Evolutionary conservation across 2,888 invertebrate species (phyloP), one percentile per base, ranked within the genome.

Genomic region (Hipparchia sbordonii): DNA sequence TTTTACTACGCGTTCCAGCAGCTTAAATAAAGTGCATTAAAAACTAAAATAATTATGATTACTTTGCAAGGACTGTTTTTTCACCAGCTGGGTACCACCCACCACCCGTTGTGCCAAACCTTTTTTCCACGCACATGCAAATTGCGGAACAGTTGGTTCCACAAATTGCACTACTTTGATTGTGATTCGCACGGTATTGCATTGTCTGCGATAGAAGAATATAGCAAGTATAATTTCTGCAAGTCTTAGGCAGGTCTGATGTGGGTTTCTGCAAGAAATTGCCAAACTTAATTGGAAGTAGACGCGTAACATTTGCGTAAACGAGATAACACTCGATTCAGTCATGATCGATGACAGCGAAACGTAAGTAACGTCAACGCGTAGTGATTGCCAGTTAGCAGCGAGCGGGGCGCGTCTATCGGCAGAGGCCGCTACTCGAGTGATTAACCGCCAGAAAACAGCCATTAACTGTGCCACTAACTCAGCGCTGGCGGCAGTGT

Each of bases 1-100:
- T 13, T 65, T 65, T 52, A 65, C 65, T 12, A 33, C 62, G 13
- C 23, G 46, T 46, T 67, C n/a, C n/a, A 67, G 56, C 67, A 57
- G 10, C 52, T 23, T 56, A 13, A 13, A 56, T 23, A 7, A 23
- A 56, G 8, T 23, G 13, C 13, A 6, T 56, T 13, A 6, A 1
- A 48, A 7, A 48, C 8, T 6, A 48, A 46, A 12, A 54, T 54
- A 5, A 54, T n/a, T 54, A 12, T 54, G 12, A 54, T 54, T 54
- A 54, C 52, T 54, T 0, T 46, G 46, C 6, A 46, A 46, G 46
- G 6, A 46, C 6, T 46, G 6, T 1, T 46, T 23, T 23, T 23
- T 23, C 23, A 23, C 23, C 23, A 23, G 23, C 23, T 23, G 1
- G 23, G 23, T 23, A 23, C 23, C 23, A 23, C 23, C 23, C 0